phyloP scores from a whole-genome alignment of 1,140 invertebrate genomes.

The Temnothorax nylanderi region DNA sequence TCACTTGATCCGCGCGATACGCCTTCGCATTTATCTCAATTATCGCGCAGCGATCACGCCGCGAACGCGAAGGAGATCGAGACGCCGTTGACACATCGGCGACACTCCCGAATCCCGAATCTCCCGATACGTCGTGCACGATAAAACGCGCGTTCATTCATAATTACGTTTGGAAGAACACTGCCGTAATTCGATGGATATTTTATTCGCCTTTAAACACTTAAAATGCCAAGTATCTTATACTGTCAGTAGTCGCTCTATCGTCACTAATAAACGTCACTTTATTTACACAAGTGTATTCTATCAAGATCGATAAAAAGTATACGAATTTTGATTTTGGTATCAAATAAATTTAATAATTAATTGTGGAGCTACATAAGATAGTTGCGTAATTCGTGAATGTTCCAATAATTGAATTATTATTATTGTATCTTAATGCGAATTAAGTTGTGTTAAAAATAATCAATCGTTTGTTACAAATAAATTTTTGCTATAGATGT shows the following conservation, averaged over 20 bases:
- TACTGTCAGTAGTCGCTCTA: no score
- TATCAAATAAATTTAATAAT: background rate
- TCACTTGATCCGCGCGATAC: background rate
- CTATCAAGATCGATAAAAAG: background rate
- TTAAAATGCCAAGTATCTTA: background rate
- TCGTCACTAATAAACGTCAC: background rate
- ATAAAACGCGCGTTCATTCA: background rate
- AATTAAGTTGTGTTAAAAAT: background rate
- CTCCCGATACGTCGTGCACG: background rate
- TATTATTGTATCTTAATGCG: background rate
- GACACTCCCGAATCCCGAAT: background rate
- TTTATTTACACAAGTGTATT: background rate
- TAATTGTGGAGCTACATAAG: background rate
- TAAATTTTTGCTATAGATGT: background rate
- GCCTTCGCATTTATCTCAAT: background rate
- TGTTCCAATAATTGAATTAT: background rate
- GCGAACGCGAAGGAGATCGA: no score
- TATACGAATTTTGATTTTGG: background rate
- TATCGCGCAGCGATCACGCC: background rate
- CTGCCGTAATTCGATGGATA: background rate
- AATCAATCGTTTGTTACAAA: background rate
- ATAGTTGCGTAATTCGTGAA: background rate
- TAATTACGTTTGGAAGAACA: background rate
- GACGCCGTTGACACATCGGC: background rate
- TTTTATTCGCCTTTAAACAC: background rate